These are phyloP conservation scores for Hetaerina americana DNA, from an alignment of 1,140 invertebrate genomes.

Conservation along the genomic window DNA sequence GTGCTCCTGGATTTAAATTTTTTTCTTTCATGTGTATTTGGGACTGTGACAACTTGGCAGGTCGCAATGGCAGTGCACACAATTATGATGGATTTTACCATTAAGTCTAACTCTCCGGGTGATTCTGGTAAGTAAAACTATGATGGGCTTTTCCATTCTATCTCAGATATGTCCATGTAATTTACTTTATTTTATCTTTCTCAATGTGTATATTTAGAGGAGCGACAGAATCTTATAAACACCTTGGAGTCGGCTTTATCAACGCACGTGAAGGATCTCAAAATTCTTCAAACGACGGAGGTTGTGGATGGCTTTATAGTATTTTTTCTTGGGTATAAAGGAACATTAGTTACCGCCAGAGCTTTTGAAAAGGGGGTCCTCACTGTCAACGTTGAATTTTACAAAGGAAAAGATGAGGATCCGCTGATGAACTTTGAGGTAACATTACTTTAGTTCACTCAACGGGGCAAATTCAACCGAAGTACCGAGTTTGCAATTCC, in stretches of 20 bases:
- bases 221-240: constrained; percentile 47
- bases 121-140: constrained; percentile 31
- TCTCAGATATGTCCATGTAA: neutral
- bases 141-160: no score
- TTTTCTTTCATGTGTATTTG: no score
- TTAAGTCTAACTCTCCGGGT: constrained; percentile 48
- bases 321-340: constrained; percentile 50
- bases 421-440: constrained; percentile 60
- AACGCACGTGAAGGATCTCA: constrained; percentile 52
- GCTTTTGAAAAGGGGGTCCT: constrained; percentile 56
- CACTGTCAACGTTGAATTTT: constrained; percentile 70
- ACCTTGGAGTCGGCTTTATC: constrained; percentile 50
- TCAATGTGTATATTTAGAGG: constrained; percentile 24
- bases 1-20: no score
- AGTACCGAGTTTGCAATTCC: no score
- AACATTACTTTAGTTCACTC: no score
- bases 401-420: constrained; percentile 53
- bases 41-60: no score
- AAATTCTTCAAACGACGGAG: constrained; percentile 35
- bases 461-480: no score
- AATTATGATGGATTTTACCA: constrained; percentile 63
- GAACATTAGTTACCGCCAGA: constrained; percentile 52
- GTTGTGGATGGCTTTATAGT: constrained; percentile 48
- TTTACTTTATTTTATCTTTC: neutral
- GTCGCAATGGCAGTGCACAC: constrained; percentile 80